phyloP scores from a whole-genome alignment of 2,888 invertebrate species.

The Cremastinae sp. region DNA sequence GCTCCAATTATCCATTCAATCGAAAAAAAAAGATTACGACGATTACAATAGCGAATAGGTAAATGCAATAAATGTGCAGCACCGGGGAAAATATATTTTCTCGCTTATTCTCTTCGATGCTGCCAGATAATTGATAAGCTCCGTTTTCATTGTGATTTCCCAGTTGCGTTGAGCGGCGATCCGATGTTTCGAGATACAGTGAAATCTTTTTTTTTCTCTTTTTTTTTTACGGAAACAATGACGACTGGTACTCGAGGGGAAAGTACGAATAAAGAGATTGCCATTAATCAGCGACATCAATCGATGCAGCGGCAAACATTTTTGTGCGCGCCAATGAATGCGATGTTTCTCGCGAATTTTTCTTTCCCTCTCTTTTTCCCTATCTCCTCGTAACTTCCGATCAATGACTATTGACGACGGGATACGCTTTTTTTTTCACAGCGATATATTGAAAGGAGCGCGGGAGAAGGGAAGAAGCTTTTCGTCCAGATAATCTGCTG shows the following conservation, averaged over 20 bases:
- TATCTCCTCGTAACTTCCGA: slow-evolving; percentile 20
- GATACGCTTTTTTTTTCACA: slow-evolving; percentile 26
- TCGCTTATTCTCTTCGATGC: slow-evolving; percentile 6
- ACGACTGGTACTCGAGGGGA: not conserved
- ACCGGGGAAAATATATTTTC: not conserved
- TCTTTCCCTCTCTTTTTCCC: not conserved
- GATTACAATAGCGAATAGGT: not conserved
- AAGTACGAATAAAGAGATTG: slow-evolving; percentile 8
- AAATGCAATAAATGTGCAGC: not conserved
- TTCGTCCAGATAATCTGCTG: slow-evolving; percentile 26
- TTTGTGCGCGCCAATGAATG: slow-evolving; percentile 17
- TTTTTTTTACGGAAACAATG: not conserved
- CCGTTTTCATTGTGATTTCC: not conserved
- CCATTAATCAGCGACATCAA: slow-evolving; percentile 32
- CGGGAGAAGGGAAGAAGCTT: slow-evolving; percentile 25
- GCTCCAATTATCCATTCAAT: not conserved
- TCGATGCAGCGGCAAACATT: slow-evolving; percentile 9
- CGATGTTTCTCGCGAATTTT: slow-evolving; percentile 29
- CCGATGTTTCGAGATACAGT: not conserved
- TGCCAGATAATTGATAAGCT: slow-evolving; percentile 28
- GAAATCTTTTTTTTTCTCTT: not conserved
- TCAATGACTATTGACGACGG: slow-evolving; percentile 37
- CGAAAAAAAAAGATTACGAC: not conserved
- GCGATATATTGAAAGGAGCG: slow-evolving; percentile 17
- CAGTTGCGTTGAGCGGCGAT: not conserved